A percentile compares a stretch with the other conserved stretches of the same genome.
Conservation (phyloP, 2,113 vertebrate genomes). For the Nerophis ophidion region DNA sequence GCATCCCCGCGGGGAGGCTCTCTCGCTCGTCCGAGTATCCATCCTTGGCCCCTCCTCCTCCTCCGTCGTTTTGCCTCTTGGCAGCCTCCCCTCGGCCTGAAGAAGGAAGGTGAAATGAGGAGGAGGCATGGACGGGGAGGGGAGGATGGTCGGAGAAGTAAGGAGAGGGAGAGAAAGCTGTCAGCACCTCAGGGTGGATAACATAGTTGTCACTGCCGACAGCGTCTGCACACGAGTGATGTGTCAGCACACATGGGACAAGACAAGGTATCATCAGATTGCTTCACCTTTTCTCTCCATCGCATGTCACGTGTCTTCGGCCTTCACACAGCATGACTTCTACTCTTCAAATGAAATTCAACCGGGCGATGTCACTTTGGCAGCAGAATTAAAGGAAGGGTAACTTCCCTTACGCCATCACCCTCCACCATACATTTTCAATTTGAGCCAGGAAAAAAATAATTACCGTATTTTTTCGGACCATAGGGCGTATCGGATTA, state of each 20-base stretch:
- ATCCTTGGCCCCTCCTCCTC: conserved; percentile 38
- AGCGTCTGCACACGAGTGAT: conserved; percentile 42
- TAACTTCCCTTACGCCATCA: conserved; percentile 3
- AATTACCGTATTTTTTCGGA: neutral
- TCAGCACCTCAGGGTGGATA: conserved; percentile 72
- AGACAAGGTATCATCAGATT: conserved; percentile 22
- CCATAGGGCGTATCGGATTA: too few species aligned
- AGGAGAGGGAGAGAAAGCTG: conserved; percentile 63
- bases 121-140: neutral
- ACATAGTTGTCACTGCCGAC: conserved; percentile 58
- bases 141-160: conserved; percentile 17
- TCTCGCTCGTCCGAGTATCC: conserved; percentile 41
- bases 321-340: conserved; percentile 26
- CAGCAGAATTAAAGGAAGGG: conserved; percentile 34
- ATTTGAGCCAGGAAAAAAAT: conserved; percentile 3
- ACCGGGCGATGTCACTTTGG: conserved; percentile 34
- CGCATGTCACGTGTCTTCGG: conserved; percentile 23
- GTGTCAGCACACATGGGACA: conserved; percentile 43
- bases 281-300: conserved; percentile 35
- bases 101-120: conserved; percentile 43
- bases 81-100: conserved; percentile 50
- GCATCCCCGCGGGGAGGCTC: conserved; percentile 57
- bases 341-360: conserved; percentile 31
- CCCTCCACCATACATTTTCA: conserved; percentile 10
- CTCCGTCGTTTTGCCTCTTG: conserved; percentile 46